Evolutionary conservation across 2,888 invertebrate species (phyloP), one percentile per base, ranked within the genome.

Genomic region (Drosophila robusta): DNA sequence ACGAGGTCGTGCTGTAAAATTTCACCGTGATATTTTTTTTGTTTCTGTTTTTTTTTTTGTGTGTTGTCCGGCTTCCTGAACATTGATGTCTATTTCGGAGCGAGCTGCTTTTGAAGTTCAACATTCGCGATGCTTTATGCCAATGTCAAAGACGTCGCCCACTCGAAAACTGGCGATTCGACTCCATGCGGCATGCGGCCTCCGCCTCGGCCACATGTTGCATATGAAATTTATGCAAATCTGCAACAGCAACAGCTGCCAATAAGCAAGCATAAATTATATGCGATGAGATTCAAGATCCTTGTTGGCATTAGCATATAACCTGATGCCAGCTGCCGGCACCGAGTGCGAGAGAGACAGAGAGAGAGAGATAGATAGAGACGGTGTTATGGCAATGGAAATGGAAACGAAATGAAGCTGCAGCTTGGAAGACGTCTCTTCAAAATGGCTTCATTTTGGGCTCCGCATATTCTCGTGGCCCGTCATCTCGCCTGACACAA

Each of bases 221-320:
- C 87, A 87, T 84, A 84, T 84, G 80, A 87, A 84, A 87, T 87
- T 73, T 81, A 84, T 84, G 83, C 87, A 84, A 84, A 84, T 84
- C 83, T 62, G 54, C 66, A 69, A 58, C 39, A 4, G 49, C 67
- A 51, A 55, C 76, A 79, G 81, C 87, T 87, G 87, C 82, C 82
- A 86, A 83, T 83, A 86, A 83, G 86, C 86, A 62, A 73, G 87
- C 85, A 87, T 84, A 84, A 84, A 84, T 84, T 87, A 87, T 79
- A 75, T 80, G 80, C 77, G 60, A 83, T 69, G 69, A 52, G 83
- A 82, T 79, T 66, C 78, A 69, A 81, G 87, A 75, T 78, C 77
- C 78, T 78, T 78, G 78, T 75, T 77, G 64, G 66, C 79, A 84
- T 84, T 84, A 87, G 87, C 87, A 84, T 84, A 84, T 84, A 87